Evolutionary conservation across 1,140 invertebrate genomes (phyloP).

Genomic region (Laupala kohalensis): DNA sequence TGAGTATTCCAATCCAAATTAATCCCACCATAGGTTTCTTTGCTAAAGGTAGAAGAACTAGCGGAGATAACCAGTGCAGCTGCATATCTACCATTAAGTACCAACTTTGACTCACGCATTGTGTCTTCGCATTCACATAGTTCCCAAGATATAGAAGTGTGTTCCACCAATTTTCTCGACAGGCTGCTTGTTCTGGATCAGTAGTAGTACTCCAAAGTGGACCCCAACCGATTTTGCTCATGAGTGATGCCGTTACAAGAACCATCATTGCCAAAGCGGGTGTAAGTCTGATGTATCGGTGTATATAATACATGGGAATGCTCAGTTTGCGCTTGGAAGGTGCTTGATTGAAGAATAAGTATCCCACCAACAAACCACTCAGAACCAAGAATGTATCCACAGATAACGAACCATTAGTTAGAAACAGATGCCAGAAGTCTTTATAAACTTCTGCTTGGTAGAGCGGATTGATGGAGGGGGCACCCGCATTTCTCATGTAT

Average conservation of each 20-base stretch:
- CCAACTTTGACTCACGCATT: constrained; percentile 43
- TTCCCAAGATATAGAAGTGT: constrained; percentile 53
- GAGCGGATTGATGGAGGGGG: not conserved
- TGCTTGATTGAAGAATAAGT: constrained; percentile 34
- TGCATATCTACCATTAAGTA: constrained; percentile 57
- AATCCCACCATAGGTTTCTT: not conserved
- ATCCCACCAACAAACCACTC: constrained; percentile 44
- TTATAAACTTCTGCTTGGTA: not conserved
- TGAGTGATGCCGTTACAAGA: not conserved
- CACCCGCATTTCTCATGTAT: too few species aligned
- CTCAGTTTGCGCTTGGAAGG: constrained; percentile 20
- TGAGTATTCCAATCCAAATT: not conserved
- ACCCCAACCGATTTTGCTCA: constrained; percentile 24
- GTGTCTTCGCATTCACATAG: constrained; percentile 19
- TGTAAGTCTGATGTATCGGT: constrained; percentile 22
- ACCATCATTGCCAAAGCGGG: constrained; percentile 4
- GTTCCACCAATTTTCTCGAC: constrained; percentile 49
- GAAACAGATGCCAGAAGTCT: not conserved
- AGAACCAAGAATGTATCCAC: constrained; percentile 43
- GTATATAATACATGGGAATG: constrained; percentile 25
- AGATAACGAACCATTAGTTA: constrained; percentile 18
- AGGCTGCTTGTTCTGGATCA: constrained; percentile 32
- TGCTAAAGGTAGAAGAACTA: constrained; percentile 19
- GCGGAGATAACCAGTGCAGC: constrained; percentile 34
- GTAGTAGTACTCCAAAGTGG: constrained; percentile 33